phyloP scores from a whole-genome alignment of 2,797 vertebrate genomes.

The Melanotaenia maccullochi region DNA sequence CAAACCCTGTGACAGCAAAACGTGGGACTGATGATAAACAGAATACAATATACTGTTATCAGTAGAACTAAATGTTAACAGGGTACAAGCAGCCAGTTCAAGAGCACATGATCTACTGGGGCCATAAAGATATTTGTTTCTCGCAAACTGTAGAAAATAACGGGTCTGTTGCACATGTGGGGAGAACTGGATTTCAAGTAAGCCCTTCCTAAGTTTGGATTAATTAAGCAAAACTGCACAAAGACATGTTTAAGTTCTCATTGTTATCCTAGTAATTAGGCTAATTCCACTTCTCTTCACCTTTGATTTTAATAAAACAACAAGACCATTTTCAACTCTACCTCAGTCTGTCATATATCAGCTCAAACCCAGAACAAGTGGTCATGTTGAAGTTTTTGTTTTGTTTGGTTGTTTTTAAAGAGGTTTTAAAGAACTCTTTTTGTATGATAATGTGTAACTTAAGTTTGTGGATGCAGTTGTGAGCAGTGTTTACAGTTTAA shows the following conservation, averaged over 20 bases:
- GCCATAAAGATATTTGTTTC: slow-evolving; percentile 1
- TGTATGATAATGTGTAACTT: too few species aligned
- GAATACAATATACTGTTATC: background rate
- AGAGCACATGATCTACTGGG: slow-evolving; percentile 37
- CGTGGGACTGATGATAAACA: slow-evolving; percentile 1
- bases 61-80: background rate
- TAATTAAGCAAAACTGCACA: background rate
- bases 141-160: slow-evolving; percentile 7
- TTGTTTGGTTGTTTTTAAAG: too few species aligned
- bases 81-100: slow-evolving; percentile 13
- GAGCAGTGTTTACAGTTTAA: too few species aligned
- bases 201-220: background rate
- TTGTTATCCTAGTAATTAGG: too few species aligned
- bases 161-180: background rate
- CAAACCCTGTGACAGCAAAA: slow-evolving; percentile 1
- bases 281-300: too few species aligned
- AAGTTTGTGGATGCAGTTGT: background rate
- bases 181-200: background rate
- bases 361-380: too few species aligned
- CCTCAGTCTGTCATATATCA: too few species aligned
- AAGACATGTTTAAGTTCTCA: too few species aligned
- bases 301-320: too few species aligned
- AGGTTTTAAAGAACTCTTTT: too few species aligned
- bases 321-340: too few species aligned
- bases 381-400: too few species aligned